phyloP scores from a whole-genome alignment of 2,888 invertebrate genomes.

The Lepidonotus clava region DNA sequence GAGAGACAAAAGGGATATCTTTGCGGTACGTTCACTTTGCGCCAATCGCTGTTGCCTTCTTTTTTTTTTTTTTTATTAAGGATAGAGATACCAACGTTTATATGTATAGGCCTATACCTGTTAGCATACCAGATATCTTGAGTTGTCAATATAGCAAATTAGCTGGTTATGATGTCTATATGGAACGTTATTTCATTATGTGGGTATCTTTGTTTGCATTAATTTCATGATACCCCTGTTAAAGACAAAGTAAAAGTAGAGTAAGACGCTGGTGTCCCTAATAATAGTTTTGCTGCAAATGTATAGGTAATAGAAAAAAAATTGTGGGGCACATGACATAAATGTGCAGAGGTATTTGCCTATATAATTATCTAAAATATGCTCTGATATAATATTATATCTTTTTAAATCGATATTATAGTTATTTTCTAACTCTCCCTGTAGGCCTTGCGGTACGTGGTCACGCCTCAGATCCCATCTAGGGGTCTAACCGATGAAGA shows the following conservation, averaged over 20 bases:
- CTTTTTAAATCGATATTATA: neutral
- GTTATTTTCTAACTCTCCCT: neutral
- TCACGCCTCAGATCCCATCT: slow-evolving; percentile 5
- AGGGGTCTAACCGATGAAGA: slow-evolving; percentile 23
- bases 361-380: neutral
- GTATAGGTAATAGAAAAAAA: too few species aligned
- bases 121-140: neutral
- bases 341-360: too few species aligned
- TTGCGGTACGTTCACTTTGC: neutral
- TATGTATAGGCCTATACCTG: neutral
- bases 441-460: neutral
- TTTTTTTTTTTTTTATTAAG: neutral
- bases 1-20: neutral
- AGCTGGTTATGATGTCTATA: neutral
- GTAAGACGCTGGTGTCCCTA: neutral
- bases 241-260: neutral
- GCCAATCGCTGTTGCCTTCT: neutral
- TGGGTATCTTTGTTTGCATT: too few species aligned
- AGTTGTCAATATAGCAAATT: neutral
- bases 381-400: neutral
- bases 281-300: too few species aligned
- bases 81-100: neutral
- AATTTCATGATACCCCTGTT: too few species aligned
- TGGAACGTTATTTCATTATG: too few species aligned
- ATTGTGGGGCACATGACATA: too few species aligned